Percentiles rank a stretch among this genome's conserved stretches.
phyloP scores from a whole-genome alignment of 1,140 invertebrate genomes.

The Neotoxoptera formosana region DNA sequence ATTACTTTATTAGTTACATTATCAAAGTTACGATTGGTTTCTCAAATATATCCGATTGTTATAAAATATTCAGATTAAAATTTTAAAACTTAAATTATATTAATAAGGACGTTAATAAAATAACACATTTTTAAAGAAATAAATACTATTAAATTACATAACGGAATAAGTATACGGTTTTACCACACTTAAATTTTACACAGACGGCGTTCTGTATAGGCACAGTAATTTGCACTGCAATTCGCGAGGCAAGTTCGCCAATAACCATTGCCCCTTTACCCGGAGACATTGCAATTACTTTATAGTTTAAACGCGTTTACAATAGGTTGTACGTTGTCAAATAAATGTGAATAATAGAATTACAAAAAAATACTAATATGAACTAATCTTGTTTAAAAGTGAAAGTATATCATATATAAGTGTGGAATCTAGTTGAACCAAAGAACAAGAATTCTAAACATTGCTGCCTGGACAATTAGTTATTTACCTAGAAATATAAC shows the following conservation, averaged over 20 bases:
- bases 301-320: not conserved
- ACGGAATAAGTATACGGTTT: not conserved
- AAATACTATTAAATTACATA: not conserved
- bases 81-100: not conserved
- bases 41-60: not conserved
- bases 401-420: conserved; percentile 24
- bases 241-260: not conserved
- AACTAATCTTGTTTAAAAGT: conserved; percentile 32
- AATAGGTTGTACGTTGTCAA: not conserved
- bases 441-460: not conserved
- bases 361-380: not conserved
- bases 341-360: not conserved
- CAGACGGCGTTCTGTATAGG: conserved; percentile 52
- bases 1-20: too few relatives aligned
- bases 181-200: not conserved
- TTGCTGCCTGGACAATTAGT: not conserved
- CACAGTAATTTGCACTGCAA: conserved; percentile 46
- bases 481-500: not conserved
- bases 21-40: not conserved
- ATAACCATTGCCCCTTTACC: conserved; percentile 37
- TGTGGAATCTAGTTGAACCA: not conserved
- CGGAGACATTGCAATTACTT: not conserved
- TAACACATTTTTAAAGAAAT: not conserved
- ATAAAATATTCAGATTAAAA: not conserved
- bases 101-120: not conserved